Evolutionary conservation across 2,888 invertebrate genomes (phyloP).

Genomic region (Lingula anatina): DNA sequence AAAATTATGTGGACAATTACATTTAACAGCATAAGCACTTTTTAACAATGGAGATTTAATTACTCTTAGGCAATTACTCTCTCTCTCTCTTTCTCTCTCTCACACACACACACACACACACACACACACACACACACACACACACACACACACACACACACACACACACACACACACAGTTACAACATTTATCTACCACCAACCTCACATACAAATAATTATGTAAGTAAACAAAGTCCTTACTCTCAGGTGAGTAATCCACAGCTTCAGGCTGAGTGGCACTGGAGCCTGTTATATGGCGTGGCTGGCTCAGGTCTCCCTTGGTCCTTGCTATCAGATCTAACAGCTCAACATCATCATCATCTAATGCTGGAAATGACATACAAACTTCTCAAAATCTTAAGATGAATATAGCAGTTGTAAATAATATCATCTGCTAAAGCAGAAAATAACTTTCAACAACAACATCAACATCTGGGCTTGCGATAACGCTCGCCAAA

Average conservation of each 20-base stretch:
- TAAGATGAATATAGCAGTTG: neutral
- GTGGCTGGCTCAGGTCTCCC: conserved; percentile 28
- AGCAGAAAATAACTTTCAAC: neutral
- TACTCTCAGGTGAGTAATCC: conserved; percentile 40
- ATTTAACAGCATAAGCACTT: no score
- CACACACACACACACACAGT: no score
- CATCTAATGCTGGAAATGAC: conserved; percentile 27
- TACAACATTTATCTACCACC: no score
- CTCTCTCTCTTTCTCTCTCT: no score
- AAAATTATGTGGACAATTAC: no score
- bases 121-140: no score
- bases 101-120: no score
- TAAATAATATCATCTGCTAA: neutral
- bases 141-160: no score
- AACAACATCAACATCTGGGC: neutral
- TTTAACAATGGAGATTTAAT: no score
- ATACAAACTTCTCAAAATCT: conserved; percentile 45
- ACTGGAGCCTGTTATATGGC: conserved; percentile 39
- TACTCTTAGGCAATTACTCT: no score
- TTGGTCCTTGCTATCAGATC: conserved; percentile 37
- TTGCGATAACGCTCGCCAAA: no score
- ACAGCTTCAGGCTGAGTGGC: conserved; percentile 22
- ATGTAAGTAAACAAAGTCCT: neutral
- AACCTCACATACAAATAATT: no score
- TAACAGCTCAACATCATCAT: conserved; percentile 42